Conservation (phyloP, 2,888 invertebrate genomes). For the Coenonympha arcania region DNA sequence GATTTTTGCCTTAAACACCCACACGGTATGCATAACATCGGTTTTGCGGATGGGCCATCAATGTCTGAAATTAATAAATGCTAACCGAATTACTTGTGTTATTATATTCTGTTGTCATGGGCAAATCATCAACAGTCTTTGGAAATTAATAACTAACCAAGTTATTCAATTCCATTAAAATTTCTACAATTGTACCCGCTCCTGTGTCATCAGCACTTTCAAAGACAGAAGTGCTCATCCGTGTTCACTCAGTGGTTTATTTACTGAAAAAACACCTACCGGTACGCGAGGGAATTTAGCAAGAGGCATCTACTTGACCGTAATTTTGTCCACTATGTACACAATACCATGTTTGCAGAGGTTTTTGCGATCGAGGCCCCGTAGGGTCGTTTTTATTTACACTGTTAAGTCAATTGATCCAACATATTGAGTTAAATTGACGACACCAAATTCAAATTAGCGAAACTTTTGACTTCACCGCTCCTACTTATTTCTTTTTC, state of each 20-base stretch:
- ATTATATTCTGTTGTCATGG: neutral
- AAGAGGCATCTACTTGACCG: slow-evolving; percentile 54
- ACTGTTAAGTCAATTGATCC: slow-evolving; percentile 47
- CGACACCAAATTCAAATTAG: slow-evolving; percentile 31
- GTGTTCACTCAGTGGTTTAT: slow-evolving; percentile 54
- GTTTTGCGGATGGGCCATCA: too few relatives aligned
- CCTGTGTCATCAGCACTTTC: slow-evolving; percentile 51
- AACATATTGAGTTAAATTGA: slow-evolving; percentile 23
- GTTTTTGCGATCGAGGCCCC: slow-evolving; percentile 63
- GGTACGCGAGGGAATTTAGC: slow-evolving; percentile 57
- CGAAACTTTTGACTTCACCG: slow-evolving; percentile 21
- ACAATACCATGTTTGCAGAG: slow-evolving; percentile 51
- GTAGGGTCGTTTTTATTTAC: slow-evolving; percentile 58
- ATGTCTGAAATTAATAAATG: too few relatives aligned
- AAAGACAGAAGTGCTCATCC: slow-evolving; percentile 59
- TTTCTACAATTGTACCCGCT: slow-evolving; percentile 32
- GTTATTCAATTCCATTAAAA: slow-evolving; percentile 1
- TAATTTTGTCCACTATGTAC: slow-evolving; percentile 55
- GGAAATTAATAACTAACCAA: too few relatives aligned
- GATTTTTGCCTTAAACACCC: slow-evolving; percentile 27
- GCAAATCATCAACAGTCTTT: neutral
- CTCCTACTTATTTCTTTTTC: neutral
- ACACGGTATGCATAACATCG: slow-evolving; percentile 20
- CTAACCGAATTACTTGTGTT: neutral
- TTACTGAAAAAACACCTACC: slow-evolving; percentile 64